A percentile compares a stretch with the other conserved stretches of the same genome.
Conservation (phyloP, 2,113 vertebrate species). For the Mirza zaza region DNA sequence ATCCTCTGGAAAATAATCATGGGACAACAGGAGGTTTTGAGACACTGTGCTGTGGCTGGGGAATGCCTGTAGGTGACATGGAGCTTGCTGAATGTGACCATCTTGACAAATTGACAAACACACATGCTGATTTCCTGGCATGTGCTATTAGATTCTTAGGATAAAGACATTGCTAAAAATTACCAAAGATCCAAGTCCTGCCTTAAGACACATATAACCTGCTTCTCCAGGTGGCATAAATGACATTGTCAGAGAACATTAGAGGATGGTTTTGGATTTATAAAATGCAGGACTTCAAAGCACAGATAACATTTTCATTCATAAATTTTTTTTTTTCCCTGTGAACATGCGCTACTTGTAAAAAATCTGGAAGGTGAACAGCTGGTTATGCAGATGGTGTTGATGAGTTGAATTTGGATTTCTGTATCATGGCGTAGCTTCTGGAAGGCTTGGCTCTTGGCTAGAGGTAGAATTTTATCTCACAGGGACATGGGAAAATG, state of each 20-base stretch:
- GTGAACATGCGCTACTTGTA: not conserved
- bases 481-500: constrained; percentile 28
- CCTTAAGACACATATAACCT: not conserved
- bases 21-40: not conserved
- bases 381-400: constrained; percentile 71
- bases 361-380: constrained; percentile 62
- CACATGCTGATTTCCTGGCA: not conserved
- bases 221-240: not conserved
- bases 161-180: constrained; percentile 10
- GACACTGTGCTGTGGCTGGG: not conserved
- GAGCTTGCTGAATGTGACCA: not conserved
- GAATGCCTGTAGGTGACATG: not conserved
- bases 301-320: constrained; percentile 41
- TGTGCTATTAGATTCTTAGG: not conserved
- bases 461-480: constrained; percentile 46
- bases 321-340: not conserved
- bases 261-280: not conserved
- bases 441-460: constrained; percentile 62
- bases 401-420: constrained; percentile 65
- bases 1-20: not conserved
- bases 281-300: not conserved
- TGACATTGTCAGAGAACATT: not conserved
- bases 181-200: not conserved
- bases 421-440: constrained; percentile 57
- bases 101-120: not conserved